Evolutionary conservation across 2,113 vertebrate genomes (phyloP), one percentile per base, ranked within the genome.

Genomic region (Nothoprocta pentlandii): DNA sequence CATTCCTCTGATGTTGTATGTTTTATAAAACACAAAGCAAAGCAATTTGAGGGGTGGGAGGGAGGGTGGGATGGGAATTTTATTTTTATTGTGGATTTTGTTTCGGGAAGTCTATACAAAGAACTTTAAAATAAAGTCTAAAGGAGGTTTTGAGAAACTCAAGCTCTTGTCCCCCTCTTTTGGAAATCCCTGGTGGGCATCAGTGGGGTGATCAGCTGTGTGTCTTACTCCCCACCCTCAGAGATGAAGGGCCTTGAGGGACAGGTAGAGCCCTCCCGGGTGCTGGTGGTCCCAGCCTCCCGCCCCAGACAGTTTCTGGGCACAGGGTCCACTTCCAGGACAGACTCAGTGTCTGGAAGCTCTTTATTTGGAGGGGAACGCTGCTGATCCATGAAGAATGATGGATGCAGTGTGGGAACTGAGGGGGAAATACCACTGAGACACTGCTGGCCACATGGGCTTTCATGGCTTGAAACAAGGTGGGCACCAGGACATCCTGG

Each of bases 101-200:
- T 89, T 94, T 96, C 95, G 96, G 96, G 97, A 98, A 98, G 96
- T 98, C 97, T 98, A 98, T 97, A 97, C 96, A 97, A 97, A 97
- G 95, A 98, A 97, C 97, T 98, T 98, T 97, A 97, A 97, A 98
- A 98, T 98, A 98, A 98, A 98, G 93, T 97, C 91, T 97, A 97
- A 97, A 90, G 97, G 97, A 97, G 96, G 59, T 97, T 97, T 97
- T 82, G 53, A 97, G 93, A 89, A 22, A 32, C 49, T 69, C 1
- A 0, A 69, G 75, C 2, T 11, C 61, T 84, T 81, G 59, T 86
- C 68, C 74, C 51, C 12, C 41, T 25, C 61, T 78, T 81, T 83
- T 41, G 79, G 44, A 80, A 76, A 62, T 11, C 25, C 64, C 10
- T 1, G 5, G 4, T 54, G 54, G 8, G 30, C 26, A n/a, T 26